A percentile compares a stretch with the other conserved stretches of the same genome.
phyloP scores from a whole-genome alignment of 2,888 invertebrate genomes.

The Eupithecia exiguata region DNA sequence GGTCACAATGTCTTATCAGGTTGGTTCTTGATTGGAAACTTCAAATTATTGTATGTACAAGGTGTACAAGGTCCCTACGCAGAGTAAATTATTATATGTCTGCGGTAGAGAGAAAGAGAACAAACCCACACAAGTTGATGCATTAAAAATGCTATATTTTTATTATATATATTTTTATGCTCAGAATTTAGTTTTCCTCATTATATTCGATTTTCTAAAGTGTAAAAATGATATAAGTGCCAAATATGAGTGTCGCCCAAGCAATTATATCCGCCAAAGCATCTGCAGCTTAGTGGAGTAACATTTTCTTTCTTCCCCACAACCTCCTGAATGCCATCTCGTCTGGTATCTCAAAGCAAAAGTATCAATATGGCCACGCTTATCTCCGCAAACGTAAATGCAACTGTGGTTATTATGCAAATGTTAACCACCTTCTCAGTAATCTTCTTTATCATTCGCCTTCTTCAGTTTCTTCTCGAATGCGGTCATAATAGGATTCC shows the following conservation, averaged over 20 bases:
- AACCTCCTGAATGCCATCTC: conserved; percentile 56
- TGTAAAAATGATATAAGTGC: conserved; percentile 56
- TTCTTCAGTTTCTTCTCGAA: conserved; percentile 57
- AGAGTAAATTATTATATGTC: not conserved
- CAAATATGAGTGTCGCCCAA: conserved; percentile 60
- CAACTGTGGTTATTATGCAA: conserved; percentile 63
- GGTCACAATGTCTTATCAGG: conserved; percentile 19
- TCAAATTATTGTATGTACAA: not conserved
- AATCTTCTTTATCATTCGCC: conserved; percentile 54
- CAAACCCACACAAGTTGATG: not conserved
- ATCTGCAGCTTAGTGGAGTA: conserved; percentile 49
- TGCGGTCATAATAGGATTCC: conserved; percentile 52
- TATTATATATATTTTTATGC: no score
- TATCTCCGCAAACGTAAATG: conserved; percentile 67
- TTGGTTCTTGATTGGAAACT: not conserved
- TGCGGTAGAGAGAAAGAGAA: not conserved
- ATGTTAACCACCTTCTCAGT: conserved; percentile 61
- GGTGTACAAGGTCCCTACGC: no score
- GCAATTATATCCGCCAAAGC: conserved; percentile 52
- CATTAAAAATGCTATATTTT: conserved; percentile 1
- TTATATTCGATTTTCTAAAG: conserved; percentile 38
- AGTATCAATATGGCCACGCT: conserved; percentile 61
- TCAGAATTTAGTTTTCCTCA: not conserved
- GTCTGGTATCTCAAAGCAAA: conserved; percentile 45
- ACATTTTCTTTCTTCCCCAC: conserved; percentile 54